Percentiles rank a stretch among this genome's conserved stretches.
Evolutionary conservation across 2,113 vertebrate genomes (phyloP).

Genomic region (Bufo bufo): DNA sequence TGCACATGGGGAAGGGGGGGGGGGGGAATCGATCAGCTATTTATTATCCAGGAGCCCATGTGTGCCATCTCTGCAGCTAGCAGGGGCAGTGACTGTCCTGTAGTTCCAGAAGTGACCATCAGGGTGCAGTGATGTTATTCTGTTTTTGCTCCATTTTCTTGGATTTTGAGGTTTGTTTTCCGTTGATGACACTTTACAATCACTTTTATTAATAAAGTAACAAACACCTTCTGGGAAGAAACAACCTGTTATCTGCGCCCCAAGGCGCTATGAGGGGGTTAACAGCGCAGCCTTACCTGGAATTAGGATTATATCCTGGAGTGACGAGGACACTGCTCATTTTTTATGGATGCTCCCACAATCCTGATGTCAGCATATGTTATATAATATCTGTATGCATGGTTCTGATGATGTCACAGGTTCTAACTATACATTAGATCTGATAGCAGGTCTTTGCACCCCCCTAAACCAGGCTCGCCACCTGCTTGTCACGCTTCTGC

Average conservation of each 20-base stretch:
- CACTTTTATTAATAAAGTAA: slow-evolving; percentile 43
- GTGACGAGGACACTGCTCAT: not conserved
- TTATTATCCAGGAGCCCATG: not conserved
- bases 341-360: not conserved
- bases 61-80: not conserved
- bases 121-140: slow-evolving; percentile 77
- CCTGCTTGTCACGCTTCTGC: not conserved
- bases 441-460: too few relatives aligned
- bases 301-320: not conserved
- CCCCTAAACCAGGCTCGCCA: too few relatives aligned
- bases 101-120: slow-evolving; percentile 61
- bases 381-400: not conserved
- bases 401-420: not conserved
- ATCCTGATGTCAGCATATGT: not conserved
- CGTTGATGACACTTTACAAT: slow-evolving; percentile 66
- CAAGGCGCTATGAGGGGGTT: slow-evolving; percentile 1
- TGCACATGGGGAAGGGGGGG: too few relatives aligned
- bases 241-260: not conserved
- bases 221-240: slow-evolving; percentile 30
- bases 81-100: not conserved
- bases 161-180: slow-evolving; percentile 7
- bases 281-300: not conserved
- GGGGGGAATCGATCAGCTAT: not conserved
- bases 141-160: slow-evolving; percentile 5
- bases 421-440: not conserved